A percentile compares a stretch with the other conserved stretches of the same genome.
These are phyloP conservation scores for Malurus alboscapulatus DNA, from an alignment of 2,113 vertebrate species.

Conservation along the genomic window DNA sequence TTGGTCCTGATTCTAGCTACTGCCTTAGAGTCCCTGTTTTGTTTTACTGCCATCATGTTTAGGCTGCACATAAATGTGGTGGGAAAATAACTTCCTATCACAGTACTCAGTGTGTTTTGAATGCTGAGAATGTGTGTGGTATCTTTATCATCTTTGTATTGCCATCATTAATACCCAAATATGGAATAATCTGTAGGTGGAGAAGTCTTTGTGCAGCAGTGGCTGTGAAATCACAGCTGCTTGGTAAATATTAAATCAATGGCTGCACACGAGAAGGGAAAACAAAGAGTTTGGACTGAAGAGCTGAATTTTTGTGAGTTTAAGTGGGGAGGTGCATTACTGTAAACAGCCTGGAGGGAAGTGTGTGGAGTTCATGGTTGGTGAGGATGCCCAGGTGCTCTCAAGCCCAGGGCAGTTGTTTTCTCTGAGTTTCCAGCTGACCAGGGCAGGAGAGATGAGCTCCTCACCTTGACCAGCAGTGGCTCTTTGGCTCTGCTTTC, in stretches of 20 bases:
- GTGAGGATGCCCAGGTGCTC: not conserved
- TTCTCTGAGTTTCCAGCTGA: not conserved
- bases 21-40: not conserved
- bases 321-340: not conserved
- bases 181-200: not conserved
- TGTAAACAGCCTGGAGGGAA: not conserved
- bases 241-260: not conserved
- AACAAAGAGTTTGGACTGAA: not conserved
- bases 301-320: not conserved
- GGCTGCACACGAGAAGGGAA: not conserved
- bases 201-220: not conserved
- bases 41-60: not conserved
- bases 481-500: not conserved
- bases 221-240: not conserved
- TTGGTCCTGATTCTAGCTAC: not conserved
- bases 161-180: not conserved
- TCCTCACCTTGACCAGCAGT: not conserved
- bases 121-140: not conserved
- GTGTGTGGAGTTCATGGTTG: fast-evolving
- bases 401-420: not conserved
- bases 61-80: not conserved
- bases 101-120: not conserved
- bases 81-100: not conserved
- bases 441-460: not conserved
- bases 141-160: not conserved